A percentile compares a stretch with the other conserved stretches of the same genome.
Conservation (phyloP, 2,113 vertebrate genomes). For the Numida meleagris region DNA sequence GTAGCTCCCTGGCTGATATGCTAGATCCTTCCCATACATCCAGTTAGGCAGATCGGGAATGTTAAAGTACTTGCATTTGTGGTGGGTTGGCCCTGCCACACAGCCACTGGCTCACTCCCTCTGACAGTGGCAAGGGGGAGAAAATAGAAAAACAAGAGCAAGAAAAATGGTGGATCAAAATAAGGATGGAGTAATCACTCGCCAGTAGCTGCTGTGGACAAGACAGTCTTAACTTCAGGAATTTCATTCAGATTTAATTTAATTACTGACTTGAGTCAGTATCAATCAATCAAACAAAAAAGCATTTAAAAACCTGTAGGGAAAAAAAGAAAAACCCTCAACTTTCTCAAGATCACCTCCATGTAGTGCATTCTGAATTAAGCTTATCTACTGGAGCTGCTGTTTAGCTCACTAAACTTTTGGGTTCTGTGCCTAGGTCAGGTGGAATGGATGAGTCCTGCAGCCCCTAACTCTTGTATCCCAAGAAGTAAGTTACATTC, state of each 20-base stretch:
- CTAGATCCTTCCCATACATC: neutral
- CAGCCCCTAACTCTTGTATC: neutral
- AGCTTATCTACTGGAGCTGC: neutral
- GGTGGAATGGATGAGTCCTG: neutral
- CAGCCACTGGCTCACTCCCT: rapidly evolving
- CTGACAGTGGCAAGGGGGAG: neutral
- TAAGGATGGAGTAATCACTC: neutral
- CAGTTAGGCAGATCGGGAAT: neutral
- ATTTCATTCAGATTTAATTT: neutral
- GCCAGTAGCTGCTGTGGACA: neutral
- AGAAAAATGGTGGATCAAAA: neutral
- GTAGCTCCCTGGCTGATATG: neutral
- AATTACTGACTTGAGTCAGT: neutral
- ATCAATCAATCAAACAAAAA: neutral
- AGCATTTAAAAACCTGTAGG: neutral
- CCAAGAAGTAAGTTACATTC: neutral
- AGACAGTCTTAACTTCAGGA: neutral
- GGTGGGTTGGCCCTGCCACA: neutral
- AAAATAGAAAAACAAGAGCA: neutral
- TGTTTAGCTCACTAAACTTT: neutral
- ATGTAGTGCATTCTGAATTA: neutral
- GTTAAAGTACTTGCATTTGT: neutral
- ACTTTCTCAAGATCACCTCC: neutral
- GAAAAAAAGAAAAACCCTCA: neutral
- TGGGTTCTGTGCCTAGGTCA: neutral